phyloP scores from a whole-genome alignment of 2,797 vertebrate species.

The Falco novaeseelandiae region DNA sequence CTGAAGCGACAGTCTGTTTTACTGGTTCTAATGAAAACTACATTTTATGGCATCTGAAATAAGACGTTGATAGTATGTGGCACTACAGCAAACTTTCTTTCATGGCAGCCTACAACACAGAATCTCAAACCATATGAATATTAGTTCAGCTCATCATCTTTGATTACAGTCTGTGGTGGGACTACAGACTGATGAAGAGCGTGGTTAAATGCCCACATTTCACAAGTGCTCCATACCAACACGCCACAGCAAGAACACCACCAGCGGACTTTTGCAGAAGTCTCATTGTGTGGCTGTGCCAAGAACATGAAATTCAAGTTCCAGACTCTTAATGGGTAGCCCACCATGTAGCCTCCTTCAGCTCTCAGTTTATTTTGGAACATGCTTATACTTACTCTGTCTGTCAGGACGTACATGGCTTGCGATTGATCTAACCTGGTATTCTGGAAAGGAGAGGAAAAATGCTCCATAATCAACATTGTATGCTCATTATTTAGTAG shows the following conservation, averaged over 20 bases:
- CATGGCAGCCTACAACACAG: neutral
- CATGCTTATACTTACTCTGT: slow-evolving; percentile 87
- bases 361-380: neutral
- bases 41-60: neutral
- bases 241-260: neutral
- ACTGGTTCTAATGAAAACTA: neutral
- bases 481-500: accelerated
- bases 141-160: neutral
- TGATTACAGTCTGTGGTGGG: neutral
- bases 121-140: neutral
- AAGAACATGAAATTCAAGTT: neutral
- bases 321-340: neutral
- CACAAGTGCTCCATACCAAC: neutral
- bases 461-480: neutral
- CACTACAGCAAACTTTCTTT: neutral
- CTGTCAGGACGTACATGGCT: slow-evolving; percentile 97
- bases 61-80: accelerated
- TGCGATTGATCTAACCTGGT: slow-evolving; percentile 95
- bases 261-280: neutral
- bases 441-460: slow-evolving; percentile 82
- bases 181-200: neutral
- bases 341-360: neutral
- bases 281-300: neutral
- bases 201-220: neutral
- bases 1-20: neutral